Conservation (phyloP, 2,797 vertebrate genomes). For the Denticeps clupeoides region DNA sequence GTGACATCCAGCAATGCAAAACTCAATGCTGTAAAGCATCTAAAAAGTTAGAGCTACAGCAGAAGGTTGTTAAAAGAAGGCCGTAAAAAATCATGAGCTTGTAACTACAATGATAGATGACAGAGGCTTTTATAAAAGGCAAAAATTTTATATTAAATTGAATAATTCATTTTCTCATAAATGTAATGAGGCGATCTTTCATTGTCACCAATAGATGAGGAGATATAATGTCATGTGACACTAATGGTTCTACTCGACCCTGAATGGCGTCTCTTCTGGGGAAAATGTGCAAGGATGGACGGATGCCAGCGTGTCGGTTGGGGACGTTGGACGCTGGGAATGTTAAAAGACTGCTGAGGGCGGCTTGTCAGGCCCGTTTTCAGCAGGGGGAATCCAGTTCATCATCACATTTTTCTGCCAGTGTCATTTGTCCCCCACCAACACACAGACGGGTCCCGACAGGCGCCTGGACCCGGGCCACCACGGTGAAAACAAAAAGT, state of each 20-base stretch:
- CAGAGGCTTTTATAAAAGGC: constrained; percentile 4
- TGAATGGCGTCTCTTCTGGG: not conserved
- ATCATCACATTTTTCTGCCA: constrained; percentile 15
- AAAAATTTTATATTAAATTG: constrained; percentile 10
- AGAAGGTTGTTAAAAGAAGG: constrained; percentile 1
- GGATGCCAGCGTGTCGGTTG: not conserved
- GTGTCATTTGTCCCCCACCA: constrained; percentile 25
- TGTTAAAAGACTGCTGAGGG: not conserved
- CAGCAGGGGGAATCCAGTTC: constrained; percentile 21
- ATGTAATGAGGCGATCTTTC: constrained; percentile 8
- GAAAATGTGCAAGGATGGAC: not conserved
- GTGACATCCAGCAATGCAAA: no score
- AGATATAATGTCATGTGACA: not conserved
- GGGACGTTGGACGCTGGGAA: not conserved
- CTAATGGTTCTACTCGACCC: not conserved
- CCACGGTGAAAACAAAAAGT: constrained; percentile 42
- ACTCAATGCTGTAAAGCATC: not conserved
- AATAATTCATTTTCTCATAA: constrained; percentile 1
- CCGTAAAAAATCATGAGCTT: not conserved
- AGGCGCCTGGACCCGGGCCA: no score
- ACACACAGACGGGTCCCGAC: constrained; percentile 14
- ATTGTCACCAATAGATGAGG: not conserved
- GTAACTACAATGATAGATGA: constrained; percentile 1
- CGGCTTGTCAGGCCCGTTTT: constrained; percentile 5
- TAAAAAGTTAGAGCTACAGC: not conserved